A percentile compares a stretch with the other conserved stretches of the same genome.
Conservation (phyloP, 2,113 vertebrate genomes). For the Falcunculus frontatus region DNA sequence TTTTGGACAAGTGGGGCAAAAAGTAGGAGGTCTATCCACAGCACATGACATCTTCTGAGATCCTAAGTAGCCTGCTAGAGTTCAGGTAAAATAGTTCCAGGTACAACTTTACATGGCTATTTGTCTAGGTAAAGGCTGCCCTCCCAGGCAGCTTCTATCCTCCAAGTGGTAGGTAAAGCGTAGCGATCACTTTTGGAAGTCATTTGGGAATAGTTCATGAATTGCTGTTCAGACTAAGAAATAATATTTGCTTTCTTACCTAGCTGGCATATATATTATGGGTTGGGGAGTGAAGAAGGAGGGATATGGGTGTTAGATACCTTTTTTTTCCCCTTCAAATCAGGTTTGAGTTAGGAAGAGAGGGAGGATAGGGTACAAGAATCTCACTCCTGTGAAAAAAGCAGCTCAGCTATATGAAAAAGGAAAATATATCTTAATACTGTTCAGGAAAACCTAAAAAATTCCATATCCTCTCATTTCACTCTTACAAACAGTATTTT, state of each 20-base stretch:
- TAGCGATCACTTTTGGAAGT: neutral
- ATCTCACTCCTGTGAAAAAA: neutral
- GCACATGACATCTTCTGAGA: accelerated
- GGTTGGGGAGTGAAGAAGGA: neutral
- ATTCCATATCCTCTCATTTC: neutral
- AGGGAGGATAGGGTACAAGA: neutral
- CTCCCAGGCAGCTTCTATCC: neutral
- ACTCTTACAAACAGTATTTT: neutral
- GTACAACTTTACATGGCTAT: neutral
- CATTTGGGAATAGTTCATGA: neutral
- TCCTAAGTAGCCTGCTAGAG: neutral
- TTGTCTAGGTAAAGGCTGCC: neutral
- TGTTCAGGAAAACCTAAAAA: neutral
- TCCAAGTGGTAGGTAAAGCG: neutral
- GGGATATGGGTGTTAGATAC: neutral
- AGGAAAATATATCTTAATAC: neutral
- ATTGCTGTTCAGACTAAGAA: neutral
- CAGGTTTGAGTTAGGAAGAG: neutral
- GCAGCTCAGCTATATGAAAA: neutral
- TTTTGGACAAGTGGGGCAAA: neutral
- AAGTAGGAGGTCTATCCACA: neutral
- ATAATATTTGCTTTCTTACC: neutral
- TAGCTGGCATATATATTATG: neutral
- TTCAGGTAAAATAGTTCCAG: neutral
- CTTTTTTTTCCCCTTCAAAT: neutral